These are phyloP conservation scores for Poeciliopsis occidentalis DNA, from an alignment of 2,113 vertebrate species.

Conservation along the genomic window DNA sequence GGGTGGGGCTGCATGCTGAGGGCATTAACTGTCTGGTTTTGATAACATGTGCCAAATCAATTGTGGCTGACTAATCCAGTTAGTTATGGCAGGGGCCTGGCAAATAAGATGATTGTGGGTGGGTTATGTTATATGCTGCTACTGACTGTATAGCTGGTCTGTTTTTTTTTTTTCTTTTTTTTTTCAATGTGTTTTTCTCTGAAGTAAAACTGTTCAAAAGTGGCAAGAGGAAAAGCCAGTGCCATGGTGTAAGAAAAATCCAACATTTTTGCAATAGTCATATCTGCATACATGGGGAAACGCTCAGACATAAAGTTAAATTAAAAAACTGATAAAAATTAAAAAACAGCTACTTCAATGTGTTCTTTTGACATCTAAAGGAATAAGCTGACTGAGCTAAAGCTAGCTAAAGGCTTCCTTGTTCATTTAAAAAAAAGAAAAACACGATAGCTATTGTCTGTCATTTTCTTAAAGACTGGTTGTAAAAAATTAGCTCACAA, in stretches of 20 bases:
- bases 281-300: slow-evolving; percentile 15
- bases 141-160: slow-evolving; percentile 29
- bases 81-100: slow-evolving; percentile 75
- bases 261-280: slow-evolving; percentile 26
- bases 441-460: not conserved
- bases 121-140: slow-evolving; percentile 63
- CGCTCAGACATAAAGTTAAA: not conserved
- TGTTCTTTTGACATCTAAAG: not conserved
- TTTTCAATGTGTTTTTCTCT: slow-evolving; percentile 42
- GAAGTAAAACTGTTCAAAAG: slow-evolving; percentile 55
- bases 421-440: not conserved
- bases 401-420: not conserved
- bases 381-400: not conserved
- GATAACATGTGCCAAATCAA: slow-evolving; percentile 78
- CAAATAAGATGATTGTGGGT: slow-evolving; percentile 72
- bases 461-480: no score
- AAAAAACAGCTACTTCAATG: not conserved
- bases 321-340: not conserved
- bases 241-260: slow-evolving; percentile 42
- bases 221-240: slow-evolving; percentile 58
- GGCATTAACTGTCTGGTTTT: slow-evolving; percentile 74
- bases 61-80: slow-evolving; percentile 78
- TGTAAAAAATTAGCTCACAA: no score
- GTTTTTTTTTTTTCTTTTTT: slow-evolving; percentile 6
- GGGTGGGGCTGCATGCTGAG: slow-evolving; percentile 14